Base-by-base conservation (phyloP, 2,113 vertebrate genomes). In the Marmota monax region DNA sequence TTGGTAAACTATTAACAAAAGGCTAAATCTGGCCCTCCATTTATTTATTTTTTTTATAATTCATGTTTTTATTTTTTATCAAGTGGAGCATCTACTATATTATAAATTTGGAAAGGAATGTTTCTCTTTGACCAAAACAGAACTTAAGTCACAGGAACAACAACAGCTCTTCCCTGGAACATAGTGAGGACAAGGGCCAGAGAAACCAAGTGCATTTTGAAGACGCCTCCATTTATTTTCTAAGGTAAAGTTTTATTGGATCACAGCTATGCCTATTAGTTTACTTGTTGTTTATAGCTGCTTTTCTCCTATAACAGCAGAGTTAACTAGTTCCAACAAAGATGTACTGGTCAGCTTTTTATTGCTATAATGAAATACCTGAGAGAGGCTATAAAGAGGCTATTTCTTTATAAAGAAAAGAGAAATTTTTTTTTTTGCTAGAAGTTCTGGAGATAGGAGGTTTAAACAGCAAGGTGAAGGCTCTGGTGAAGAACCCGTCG, bases 21-120 rank as follows among this genome's bases (percentile, higher is more conserved):
- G 56, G 88, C 67, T 65, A 92, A 88, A 84, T 85, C 73, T 6
- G 18, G 37, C 34, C 18, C 48, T 90, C 45, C 34, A 2, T 45
- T 45, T 45, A 45, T 27, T 51, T 76, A 16, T 73, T 73, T 90
- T 65, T 83, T 79, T 7, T 29, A 18, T 53, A 76, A 51, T 13
- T n/a, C 39, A 76, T 80, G 9, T 77, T 74, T 96, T 93, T 65
- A 86, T 82, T 85, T 45, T 85, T 88, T 65, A 95, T 63, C 5
- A 9, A 74, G 51, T 61, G 25, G 42, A 92, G n/a, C 34, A 74
- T 23, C 14, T 8, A 5, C 20, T 79, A 56, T 20, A 87, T 79
- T n/a, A 61, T n/a, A 56, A 20, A 92, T 65, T 74, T 84, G 45
- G 10, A 61, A 83, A 86, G 11, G 29, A 85, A 88, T 32, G 14